phyloP scores from a whole-genome alignment of 1,140 invertebrate genomes.

The Drosophila eugracilis region DNA sequence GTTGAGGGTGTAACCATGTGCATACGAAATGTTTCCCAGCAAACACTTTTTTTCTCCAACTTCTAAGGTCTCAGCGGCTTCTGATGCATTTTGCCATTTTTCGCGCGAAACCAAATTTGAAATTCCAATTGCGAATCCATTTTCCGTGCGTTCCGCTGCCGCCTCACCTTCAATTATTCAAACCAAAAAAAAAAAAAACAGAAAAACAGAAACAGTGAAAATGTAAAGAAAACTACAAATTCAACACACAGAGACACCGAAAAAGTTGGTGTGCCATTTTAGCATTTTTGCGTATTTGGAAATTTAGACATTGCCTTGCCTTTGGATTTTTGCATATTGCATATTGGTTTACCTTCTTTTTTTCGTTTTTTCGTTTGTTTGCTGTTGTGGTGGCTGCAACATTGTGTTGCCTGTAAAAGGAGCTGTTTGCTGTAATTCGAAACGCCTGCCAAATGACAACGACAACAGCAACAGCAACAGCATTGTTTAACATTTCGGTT shows the following conservation, averaged over 20 bases:
- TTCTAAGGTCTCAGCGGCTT: not conserved
- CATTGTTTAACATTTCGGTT: constrained; percentile 62
- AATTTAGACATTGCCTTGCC: constrained; percentile 62
- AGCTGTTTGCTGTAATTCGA: constrained; percentile 65
- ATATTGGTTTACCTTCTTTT: constrained; percentile 44
- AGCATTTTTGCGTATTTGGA: constrained; percentile 76
- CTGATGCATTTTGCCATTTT: constrained; percentile 3
- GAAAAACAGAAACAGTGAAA: constrained; percentile 1
- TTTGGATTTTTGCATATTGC: constrained; percentile 47
- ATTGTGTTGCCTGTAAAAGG: constrained; percentile 59
- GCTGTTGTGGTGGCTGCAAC: constrained; percentile 16
- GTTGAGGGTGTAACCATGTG: constrained; percentile 15
- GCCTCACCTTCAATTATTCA: constrained; percentile 61
- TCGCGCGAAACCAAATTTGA: constrained; percentile 20
- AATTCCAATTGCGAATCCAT: constrained; percentile 38
- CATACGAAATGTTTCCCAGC: constrained; percentile 30
- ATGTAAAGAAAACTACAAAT: constrained; percentile 15
- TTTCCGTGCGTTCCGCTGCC: constrained; percentile 42
- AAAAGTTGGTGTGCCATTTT: constrained; percentile 59
- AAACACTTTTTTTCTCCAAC: too few relatives aligned
- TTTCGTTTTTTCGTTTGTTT: constrained; percentile 5
- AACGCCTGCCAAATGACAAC: constrained; percentile 68
- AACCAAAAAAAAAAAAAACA: constrained; percentile 10
- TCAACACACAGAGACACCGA: constrained; percentile 32
- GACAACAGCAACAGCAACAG: constrained; percentile 37